phyloP scores from a whole-genome alignment of 2,797 vertebrate genomes.

The Scyliorhinus canicula region DNA sequence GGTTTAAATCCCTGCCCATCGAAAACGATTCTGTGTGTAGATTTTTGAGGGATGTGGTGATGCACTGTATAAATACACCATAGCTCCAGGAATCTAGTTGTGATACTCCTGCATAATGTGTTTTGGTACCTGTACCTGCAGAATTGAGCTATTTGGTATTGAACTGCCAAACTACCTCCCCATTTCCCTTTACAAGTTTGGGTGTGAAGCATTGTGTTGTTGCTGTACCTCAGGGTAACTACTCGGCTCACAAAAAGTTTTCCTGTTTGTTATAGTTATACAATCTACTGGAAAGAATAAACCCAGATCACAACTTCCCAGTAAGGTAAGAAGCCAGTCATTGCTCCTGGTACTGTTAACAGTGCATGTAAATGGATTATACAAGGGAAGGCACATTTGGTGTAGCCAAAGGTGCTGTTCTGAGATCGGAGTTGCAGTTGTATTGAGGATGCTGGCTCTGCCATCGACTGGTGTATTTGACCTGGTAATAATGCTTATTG shows the following conservation, averaged over 20 bases:
- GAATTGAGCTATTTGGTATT: not conserved
- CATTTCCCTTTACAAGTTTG: rapidly evolving
- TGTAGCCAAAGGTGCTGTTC: not conserved
- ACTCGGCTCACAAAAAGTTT: slow-evolving; percentile 33
- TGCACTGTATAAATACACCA: not conserved
- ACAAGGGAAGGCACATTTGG: not conserved
- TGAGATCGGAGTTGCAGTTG: not conserved
- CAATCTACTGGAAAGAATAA: slow-evolving; percentile 91
- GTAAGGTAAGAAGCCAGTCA: slow-evolving; percentile 71
- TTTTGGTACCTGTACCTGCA: no score
- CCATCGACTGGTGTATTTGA: not conserved
- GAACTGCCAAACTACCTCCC: not conserved
- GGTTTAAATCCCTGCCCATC: not conserved
- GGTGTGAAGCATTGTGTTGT: not conserved
- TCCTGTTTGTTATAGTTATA: slow-evolving; percentile 67
- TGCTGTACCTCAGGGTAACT: slow-evolving; percentile 43
- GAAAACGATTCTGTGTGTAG: not conserved
- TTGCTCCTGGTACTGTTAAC: not conserved
- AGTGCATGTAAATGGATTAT: not conserved
- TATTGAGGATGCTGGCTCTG: not conserved
- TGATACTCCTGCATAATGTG: not conserved
- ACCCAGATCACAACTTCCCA: slow-evolving; percentile 95
- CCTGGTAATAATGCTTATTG: not conserved
- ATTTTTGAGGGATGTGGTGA: not conserved
- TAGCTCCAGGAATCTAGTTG: not conserved